Evolutionary conservation across 2,113 vertebrate species (phyloP).

Genomic region (Alligator mississippiensis): DNA sequence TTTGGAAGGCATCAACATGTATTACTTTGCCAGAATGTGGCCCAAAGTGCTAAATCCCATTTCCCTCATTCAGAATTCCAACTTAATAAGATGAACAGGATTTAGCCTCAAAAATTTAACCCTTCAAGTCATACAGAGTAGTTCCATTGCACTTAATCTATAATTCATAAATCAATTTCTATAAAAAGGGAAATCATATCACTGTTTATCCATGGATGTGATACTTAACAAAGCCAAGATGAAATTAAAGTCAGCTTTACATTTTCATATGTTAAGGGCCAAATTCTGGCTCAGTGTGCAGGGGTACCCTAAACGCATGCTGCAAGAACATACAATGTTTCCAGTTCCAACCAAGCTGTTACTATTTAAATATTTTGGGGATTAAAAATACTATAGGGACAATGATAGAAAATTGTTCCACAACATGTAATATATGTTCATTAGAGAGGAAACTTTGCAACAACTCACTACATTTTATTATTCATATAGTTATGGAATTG

Average conservation of each 20-base stretch:
- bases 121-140: conserved; percentile 57
- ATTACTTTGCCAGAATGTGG: conserved; percentile 36
- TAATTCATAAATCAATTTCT: conserved; percentile 38
- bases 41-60: conserved; percentile 58
- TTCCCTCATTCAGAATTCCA: conserved; percentile 46
- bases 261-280: conserved; percentile 21
- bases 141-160: conserved; percentile 65
- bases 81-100: conserved; percentile 66
- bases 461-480: background rate
- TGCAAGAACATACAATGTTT: background rate
- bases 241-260: conserved; percentile 43
- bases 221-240: conserved; percentile 29
- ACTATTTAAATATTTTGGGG: too few relatives aligned
- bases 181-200: conserved; percentile 26
- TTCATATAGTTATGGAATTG: background rate
- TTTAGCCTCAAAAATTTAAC: conserved; percentile 59
- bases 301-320: conserved; percentile 14
- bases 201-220: background rate
- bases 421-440: background rate
- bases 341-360: too few relatives aligned
- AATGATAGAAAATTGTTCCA: too few relatives aligned
- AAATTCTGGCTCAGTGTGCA: conserved; percentile 55
- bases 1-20: background rate
- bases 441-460: background rate
- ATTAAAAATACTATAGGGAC: too few relatives aligned